These are phyloP conservation scores for Panurus biarmicus DNA, from an alignment of 2,113 vertebrate genomes.

Conservation along the genomic window DNA sequence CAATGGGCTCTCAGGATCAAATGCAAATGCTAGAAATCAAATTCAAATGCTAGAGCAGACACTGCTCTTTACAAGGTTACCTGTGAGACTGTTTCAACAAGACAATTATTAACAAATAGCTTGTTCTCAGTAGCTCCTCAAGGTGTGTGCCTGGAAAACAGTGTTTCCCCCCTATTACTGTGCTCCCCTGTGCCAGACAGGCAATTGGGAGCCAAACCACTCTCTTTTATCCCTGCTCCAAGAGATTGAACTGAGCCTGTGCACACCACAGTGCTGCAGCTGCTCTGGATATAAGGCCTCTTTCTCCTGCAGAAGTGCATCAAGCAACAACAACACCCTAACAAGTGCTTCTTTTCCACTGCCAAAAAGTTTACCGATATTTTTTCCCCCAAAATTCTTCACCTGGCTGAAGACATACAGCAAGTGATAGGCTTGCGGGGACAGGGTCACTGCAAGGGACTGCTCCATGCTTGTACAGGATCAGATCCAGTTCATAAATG, in stretches of 20 bases:
- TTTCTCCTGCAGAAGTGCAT: background rate
- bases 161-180: background rate
- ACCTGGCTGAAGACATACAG: background rate
- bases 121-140: background rate
- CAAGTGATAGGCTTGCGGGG: fast-evolving
- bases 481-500: background rate
- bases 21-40: background rate
- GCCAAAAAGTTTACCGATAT: background rate
- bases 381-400: background rate
- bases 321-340: background rate
- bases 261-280: fast-evolving
- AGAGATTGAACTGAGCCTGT: background rate
- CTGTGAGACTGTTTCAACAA: background rate
- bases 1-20: background rate
- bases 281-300: background rate
- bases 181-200: background rate
- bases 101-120: background rate
- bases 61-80: background rate
- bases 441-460: background rate
- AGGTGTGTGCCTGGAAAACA: background rate
- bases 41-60: background rate
- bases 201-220: background rate
- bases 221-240: background rate
- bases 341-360: background rate
- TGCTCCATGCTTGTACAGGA: background rate